Percentiles rank a stretch among this genome's conserved stretches.
These are phyloP conservation scores for Anastrepha ludens DNA, from an alignment of 1,140 invertebrate species.

Conservation along the genomic window DNA sequence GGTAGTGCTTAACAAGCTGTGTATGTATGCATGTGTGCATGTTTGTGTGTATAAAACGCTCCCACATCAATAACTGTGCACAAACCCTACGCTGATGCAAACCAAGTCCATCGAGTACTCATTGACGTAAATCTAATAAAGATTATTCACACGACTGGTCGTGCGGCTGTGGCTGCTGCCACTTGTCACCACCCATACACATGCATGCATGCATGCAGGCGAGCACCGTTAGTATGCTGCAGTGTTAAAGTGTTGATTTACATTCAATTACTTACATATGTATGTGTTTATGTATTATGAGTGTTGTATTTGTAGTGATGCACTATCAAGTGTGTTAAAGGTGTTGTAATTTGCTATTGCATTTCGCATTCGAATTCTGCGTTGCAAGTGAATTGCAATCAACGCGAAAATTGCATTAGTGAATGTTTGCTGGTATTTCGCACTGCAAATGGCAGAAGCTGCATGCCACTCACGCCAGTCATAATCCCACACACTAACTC, in stretches of 20 bases:
- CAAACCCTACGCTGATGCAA: not conserved
- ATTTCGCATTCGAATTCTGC: conserved; percentile 4
- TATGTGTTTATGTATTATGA: not conserved
- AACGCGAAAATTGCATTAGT: not conserved
- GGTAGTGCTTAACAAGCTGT: too few relatives aligned
- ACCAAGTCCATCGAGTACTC: not conserved
- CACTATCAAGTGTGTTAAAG: not conserved
- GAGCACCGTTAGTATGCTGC: not conserved
- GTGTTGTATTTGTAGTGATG: not conserved
- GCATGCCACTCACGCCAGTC: not conserved
- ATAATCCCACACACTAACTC: not conserved
- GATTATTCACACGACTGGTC: conserved; percentile 34
- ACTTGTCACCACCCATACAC: not conserved
- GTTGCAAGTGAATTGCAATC: conserved; percentile 7
- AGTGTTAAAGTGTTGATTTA: not conserved
- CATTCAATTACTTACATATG: not conserved
- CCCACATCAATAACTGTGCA: not conserved
- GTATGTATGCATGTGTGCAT: too few relatives aligned
- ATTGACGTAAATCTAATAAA: not conserved
- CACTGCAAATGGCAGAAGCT: not conserved
- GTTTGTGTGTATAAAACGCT: not conserved
- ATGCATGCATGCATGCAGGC: not conserved
- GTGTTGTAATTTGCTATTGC: conserved; percentile 29
- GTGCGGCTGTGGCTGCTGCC: not conserved
- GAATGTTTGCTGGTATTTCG: not conserved